Conservation (phyloP, 2,113 vertebrate genomes). For the Boulengeromyrus knoepffleri region DNA sequence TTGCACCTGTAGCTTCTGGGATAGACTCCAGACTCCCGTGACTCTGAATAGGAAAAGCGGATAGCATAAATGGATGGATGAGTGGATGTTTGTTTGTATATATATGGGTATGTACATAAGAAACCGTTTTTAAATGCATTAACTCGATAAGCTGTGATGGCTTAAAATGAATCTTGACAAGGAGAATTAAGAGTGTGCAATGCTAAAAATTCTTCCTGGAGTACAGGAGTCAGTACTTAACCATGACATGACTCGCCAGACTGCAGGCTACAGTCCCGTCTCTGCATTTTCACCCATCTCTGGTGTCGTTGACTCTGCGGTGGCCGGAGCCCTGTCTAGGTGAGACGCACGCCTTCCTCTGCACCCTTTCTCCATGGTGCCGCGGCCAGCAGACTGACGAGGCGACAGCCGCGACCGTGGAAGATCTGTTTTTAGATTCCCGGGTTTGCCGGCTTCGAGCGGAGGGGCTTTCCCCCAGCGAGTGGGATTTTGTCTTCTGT, state of each 20-base stretch:
- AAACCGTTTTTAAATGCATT: background rate
- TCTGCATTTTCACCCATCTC: background rate
- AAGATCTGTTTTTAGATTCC: background rate
- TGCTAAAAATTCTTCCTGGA: background rate
- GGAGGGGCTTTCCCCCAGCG: background rate
- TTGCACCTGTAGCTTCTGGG: background rate
- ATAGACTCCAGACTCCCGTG: background rate
- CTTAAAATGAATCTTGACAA: background rate
- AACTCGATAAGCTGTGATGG: background rate
- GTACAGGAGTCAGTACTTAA: background rate
- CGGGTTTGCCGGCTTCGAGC: background rate
- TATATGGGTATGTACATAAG: background rate
- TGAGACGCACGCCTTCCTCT: background rate
- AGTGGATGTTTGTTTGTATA: background rate
- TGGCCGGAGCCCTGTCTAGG: background rate
- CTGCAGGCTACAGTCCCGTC: background rate
- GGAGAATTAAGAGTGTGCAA: background rate
- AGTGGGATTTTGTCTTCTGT: background rate
- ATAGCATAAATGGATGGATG: background rate
- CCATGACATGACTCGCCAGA: background rate
- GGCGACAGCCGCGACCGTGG: background rate
- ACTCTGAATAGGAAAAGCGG: background rate
- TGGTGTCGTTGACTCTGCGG: background rate
- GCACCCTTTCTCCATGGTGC: background rate
- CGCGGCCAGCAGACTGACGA: too few species aligned